Evolutionary conservation across 2,113 vertebrate species (phyloP), one percentile per base, ranked within the genome.

Genomic region (Larimichthys polyactis): DNA sequence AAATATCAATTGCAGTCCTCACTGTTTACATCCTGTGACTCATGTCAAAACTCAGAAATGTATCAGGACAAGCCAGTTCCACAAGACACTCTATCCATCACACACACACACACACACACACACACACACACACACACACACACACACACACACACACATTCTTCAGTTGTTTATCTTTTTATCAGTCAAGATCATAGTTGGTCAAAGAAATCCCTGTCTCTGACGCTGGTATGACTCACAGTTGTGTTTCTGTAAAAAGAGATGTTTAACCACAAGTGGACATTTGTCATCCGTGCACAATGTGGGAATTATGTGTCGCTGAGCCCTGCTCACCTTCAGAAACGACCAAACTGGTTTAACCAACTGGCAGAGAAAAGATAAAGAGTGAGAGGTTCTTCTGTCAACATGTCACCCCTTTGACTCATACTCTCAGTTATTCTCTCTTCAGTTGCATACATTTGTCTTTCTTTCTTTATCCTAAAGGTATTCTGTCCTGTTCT

Each of bases 311-410:
- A 68, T 62, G 58, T 70, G 57, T 36, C 4, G 9, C 14, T 0
- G 16, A 81, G 44, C 62, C 76, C 7, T 52, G 14, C n/a, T 14
- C 1, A 17, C 40, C 29, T 69, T 65, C 8, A 55, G 12, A 81
- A 68, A 75, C 20, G 46, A 71, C 63, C 65, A 19, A 59, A 86
- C 87, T 81, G 80, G 85, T 92, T 81, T 17, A 24, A 83, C 64
- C 15, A 20, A 83, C 22, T 19, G n/a, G 22, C 16, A 52, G 29
- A 74, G 22, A 68, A 71, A 55, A 65, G 49, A 73, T 54, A 32
- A 70, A 48, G 70, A 59, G 65, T 36, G 24, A 54, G 11, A 75
- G 17, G 27, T 77, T 36, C 52, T 27, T 80, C 76, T 79, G 64
- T 78, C 5, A 55, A 62, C 54, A 40, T 66, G 46, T 82, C 72